A percentile compares a stretch with the other conserved stretches of the same genome.
Evolutionary conservation across 2,888 invertebrate genomes (phyloP).

Genomic region (Loripinus fragilis): DNA sequence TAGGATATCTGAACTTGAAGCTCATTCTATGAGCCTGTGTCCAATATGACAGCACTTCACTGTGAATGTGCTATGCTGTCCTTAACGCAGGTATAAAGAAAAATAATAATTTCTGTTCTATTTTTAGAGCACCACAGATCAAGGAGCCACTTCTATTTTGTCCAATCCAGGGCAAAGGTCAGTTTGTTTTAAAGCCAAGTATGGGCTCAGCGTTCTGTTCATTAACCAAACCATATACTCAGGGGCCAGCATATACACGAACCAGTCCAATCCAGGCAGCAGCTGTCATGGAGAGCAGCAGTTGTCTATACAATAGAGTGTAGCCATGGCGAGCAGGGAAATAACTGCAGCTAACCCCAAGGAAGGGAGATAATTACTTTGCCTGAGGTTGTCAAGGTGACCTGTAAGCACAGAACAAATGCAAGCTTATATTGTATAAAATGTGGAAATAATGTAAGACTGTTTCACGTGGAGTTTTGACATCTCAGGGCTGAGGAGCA

Average conservation of each 20-base stretch:
- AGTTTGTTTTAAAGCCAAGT: slow-evolving; percentile 76
- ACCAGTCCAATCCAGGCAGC: slow-evolving; percentile 35
- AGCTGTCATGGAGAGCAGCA: slow-evolving; percentile 31
- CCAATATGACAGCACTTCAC: too few relatives aligned
- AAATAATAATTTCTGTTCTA: too few relatives aligned
- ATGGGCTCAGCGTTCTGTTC: slow-evolving; percentile 77
- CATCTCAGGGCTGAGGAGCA: too few relatives aligned
- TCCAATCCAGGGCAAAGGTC: slow-evolving; percentile 70
- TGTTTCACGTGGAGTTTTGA: too few relatives aligned
- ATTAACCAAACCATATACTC: slow-evolving; percentile 68
- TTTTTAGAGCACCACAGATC: slow-evolving; percentile 68
- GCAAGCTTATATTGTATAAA: too few relatives aligned
- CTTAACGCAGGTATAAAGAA: too few relatives aligned
- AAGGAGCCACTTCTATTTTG: slow-evolving; percentile 76
- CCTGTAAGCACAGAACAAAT: too few relatives aligned
- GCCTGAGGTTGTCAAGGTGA: too few relatives aligned
- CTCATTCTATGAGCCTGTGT: too few relatives aligned
- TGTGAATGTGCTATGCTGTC: too few relatives aligned
- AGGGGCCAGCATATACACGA: slow-evolving; percentile 48
- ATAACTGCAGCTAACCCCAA: neutral
- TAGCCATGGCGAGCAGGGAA: neutral
- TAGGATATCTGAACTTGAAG: too few relatives aligned
- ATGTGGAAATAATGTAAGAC: too few relatives aligned
- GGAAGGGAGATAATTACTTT: neutral
- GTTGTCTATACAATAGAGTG: slow-evolving; percentile 6